phyloP scores from a whole-genome alignment of 2,113 vertebrate species.

The Channa maculata region DNA sequence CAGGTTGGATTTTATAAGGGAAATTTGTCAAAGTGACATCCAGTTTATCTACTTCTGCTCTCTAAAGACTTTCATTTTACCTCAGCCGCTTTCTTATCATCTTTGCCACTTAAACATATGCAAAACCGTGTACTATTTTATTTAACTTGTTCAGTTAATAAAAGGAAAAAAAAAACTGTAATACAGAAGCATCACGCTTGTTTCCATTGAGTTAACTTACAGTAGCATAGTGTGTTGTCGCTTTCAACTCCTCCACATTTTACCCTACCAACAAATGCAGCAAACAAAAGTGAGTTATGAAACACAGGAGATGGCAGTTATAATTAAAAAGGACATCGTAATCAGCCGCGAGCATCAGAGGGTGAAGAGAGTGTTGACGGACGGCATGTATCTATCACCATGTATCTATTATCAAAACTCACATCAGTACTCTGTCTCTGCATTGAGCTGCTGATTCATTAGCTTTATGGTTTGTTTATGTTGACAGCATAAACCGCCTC shows the following conservation, averaged over 20 bases:
- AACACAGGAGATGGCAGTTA: neutral
- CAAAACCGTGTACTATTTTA: neutral
- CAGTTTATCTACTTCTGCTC: constrained; percentile 47
- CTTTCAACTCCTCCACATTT: neutral
- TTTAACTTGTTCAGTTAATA: neutral
- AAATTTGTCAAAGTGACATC: constrained; percentile 67
- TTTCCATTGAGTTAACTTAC: neutral
- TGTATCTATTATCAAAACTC: constrained; percentile 12
- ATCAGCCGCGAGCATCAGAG: constrained; percentile 13
- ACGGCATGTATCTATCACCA: neutral
- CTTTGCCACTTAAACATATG: constrained; percentile 2
- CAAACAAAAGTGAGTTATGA: neutral
- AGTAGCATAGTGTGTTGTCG: neutral
- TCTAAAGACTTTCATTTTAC: constrained; percentile 21
- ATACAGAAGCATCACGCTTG: neutral
- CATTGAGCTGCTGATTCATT: constrained; percentile 7
- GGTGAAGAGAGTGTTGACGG: constrained; percentile 7
- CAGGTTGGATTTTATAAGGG: constrained; percentile 54
- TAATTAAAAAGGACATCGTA: constrained; percentile 16
- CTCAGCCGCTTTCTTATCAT: constrained; percentile 1
- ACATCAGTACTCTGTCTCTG: neutral
- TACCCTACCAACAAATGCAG: neutral
- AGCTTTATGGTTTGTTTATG: constrained; percentile 5
- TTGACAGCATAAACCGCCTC: constrained; percentile 6
- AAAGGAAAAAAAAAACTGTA: neutral